A percentile compares a stretch with the other conserved stretches of the same genome.
Conservation (phyloP, 2,888 invertebrate genomes). For the Xestia sexstrigata region DNA sequence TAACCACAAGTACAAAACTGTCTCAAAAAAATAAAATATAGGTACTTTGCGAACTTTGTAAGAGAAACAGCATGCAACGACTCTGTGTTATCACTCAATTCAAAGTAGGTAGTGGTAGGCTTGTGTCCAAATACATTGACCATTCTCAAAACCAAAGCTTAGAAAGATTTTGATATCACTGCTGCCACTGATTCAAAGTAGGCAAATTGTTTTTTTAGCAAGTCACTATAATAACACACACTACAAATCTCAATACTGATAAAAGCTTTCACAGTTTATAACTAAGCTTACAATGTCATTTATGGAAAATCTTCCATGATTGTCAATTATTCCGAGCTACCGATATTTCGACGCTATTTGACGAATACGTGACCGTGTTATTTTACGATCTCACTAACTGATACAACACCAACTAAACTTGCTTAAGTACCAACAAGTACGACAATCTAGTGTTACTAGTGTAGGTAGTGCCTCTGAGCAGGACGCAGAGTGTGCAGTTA, state of each 20-base stretch:
- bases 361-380: no score
- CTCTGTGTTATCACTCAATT: background rate
- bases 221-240: background rate
- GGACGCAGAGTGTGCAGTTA: slow-evolving; percentile 73
- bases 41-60: no score
- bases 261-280: no score
- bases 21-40: no score
- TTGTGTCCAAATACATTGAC: background rate
- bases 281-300: no score
- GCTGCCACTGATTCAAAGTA: background rate
- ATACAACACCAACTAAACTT: background rate
- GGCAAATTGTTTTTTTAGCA: background rate
- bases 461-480: background rate
- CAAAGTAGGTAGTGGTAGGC: background rate
- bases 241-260: background rate
- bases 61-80: background rate
- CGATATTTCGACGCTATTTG: no score
- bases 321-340: no score
- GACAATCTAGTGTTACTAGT: background rate
- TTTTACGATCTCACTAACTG: background rate
- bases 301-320: no score
- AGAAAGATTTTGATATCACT: background rate
- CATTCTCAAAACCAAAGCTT: background rate
- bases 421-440: background rate
- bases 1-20: background rate